phyloP scores from a whole-genome alignment of 2,888 invertebrate genomes.

The Entomobrya multifasciata region DNA sequence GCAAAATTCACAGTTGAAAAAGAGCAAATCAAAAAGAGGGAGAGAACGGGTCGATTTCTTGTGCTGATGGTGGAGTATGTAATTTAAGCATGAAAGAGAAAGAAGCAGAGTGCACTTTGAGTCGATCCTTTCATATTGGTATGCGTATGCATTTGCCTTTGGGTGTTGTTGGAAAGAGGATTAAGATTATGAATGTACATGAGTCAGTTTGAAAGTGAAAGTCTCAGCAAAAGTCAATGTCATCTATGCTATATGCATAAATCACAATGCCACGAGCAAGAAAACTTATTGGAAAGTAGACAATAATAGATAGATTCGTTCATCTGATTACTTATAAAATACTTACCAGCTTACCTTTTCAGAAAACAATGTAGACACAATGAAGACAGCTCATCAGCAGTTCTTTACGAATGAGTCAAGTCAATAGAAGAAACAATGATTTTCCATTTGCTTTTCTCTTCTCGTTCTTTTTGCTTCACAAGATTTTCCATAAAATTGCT shows the following conservation, averaged over 20 bases:
- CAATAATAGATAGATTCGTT: conserved; percentile 34
- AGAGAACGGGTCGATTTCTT: background rate
- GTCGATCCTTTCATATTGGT: too few species aligned
- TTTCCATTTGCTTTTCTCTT: background rate
- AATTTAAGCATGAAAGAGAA: background rate
- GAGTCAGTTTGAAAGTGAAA: too few species aligned
- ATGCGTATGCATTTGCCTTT: too few species aligned
- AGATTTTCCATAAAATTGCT: too few species aligned
- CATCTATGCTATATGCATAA: background rate
- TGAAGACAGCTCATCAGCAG: background rate
- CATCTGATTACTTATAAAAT: background rate
- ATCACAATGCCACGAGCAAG: background rate
- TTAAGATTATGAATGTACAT: conserved; percentile 1
- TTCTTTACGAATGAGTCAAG: conserved; percentile 5
- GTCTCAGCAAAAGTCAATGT: conserved; percentile 1
- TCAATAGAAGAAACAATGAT: too few species aligned
- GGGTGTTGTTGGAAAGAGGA: background rate
- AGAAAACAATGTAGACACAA: background rate
- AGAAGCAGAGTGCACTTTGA: background rate
- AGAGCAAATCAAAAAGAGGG: too few species aligned
- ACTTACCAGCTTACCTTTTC: background rate
- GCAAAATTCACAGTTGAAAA: background rate
- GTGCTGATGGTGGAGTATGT: background rate
- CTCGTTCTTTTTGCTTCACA: too few species aligned
- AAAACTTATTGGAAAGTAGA: background rate